phyloP scores from a whole-genome alignment of 2,888 invertebrate species.

The Hirtodrosophila duncani region DNA sequence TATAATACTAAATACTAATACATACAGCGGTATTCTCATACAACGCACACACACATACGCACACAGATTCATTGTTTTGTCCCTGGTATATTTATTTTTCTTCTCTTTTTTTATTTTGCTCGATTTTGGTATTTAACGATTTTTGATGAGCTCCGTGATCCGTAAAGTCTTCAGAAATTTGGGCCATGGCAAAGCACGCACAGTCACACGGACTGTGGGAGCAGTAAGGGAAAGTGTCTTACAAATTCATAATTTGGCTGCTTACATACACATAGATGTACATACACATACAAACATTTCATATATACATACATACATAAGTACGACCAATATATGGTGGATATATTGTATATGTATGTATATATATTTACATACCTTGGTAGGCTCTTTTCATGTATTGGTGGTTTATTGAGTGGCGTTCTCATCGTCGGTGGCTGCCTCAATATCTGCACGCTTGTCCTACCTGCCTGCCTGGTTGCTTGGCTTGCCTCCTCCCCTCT shows the following conservation, averaged over 20 bases:
- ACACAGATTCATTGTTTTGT: slow-evolving; percentile 14
- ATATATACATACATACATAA: slow-evolving; percentile 1
- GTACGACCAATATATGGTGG: slow-evolving; percentile 48
- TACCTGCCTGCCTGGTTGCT: too few relatives aligned
- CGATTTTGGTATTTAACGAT: slow-evolving; percentile 62
- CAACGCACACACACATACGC: too few relatives aligned
- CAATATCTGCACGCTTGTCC: slow-evolving; percentile 55
- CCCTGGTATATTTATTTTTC: slow-evolving; percentile 2
- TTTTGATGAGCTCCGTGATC: slow-evolving; percentile 73
- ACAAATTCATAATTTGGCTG: slow-evolving; percentile 71
- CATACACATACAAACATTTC: slow-evolving; percentile 19
- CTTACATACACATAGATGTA: slow-evolving; percentile 44
- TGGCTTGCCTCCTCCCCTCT: too few relatives aligned
- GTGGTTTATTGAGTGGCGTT: slow-evolving; percentile 52
- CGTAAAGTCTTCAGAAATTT: slow-evolving; percentile 62
- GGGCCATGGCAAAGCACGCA: slow-evolving; percentile 32
- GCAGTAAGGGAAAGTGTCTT: slow-evolving; percentile 51
- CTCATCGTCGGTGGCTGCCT: slow-evolving; percentile 39
- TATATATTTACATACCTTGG: slow-evolving; percentile 4
- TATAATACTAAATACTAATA: too few relatives aligned
- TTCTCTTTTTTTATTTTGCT: slow-evolving; percentile 31
- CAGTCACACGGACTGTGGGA: slow-evolving; percentile 1
- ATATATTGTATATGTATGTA: slow-evolving; percentile 34
- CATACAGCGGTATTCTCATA: too few relatives aligned
- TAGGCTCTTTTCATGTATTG: slow-evolving; percentile 35